Evolutionary conservation across 2,113 vertebrate species (phyloP).

Genomic region (Alaudala cheleensis): DNA sequence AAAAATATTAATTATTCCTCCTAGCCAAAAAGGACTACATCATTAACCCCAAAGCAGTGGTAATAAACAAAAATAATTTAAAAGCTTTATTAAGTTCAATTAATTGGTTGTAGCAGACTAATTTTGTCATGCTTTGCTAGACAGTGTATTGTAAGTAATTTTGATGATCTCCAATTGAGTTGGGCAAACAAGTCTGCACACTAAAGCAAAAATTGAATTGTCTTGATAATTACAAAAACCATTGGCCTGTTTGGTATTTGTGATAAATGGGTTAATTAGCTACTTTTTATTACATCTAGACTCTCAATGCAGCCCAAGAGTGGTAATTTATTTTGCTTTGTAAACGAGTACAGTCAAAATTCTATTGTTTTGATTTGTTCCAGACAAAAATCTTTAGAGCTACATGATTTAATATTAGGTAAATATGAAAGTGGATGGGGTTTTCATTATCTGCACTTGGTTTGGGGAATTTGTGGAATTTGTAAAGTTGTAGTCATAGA

Average conservation of each 20-base stretch:
- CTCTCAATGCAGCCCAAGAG: slow-evolving; percentile 9
- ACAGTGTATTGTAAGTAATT: slow-evolving; percentile 75
- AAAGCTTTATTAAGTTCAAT: slow-evolving; percentile 74
- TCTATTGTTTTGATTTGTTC: slow-evolving; percentile 20
- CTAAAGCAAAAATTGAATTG: slow-evolving; percentile 73
- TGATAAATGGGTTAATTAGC: slow-evolving; percentile 74
- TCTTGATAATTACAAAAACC: slow-evolving; percentile 74
- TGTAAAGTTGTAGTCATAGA: neutral
- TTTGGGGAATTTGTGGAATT: neutral
- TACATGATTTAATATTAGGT: neutral
- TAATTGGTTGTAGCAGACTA: slow-evolving; percentile 70
- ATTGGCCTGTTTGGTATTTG: slow-evolving; percentile 68
- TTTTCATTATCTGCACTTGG: neutral
- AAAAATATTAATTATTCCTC: slow-evolving; percentile 62
- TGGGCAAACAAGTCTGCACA: slow-evolving; percentile 64
- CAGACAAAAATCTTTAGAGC: slow-evolving; percentile 8
- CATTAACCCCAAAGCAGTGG: slow-evolving; percentile 63
- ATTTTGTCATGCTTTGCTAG: slow-evolving; percentile 75
- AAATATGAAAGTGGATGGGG: neutral
- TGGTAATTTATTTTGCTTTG: slow-evolving; percentile 61
- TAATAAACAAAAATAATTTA: slow-evolving; percentile 75
- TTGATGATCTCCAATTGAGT: slow-evolving; percentile 69
- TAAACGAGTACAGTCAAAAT: slow-evolving; percentile 30
- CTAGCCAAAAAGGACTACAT: slow-evolving; percentile 40
- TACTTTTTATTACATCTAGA: slow-evolving; percentile 54